These are phyloP conservation scores for Dyspetes luteomarginatus DNA, from an alignment of 2,888 invertebrate genomes.

Conservation along the genomic window DNA sequence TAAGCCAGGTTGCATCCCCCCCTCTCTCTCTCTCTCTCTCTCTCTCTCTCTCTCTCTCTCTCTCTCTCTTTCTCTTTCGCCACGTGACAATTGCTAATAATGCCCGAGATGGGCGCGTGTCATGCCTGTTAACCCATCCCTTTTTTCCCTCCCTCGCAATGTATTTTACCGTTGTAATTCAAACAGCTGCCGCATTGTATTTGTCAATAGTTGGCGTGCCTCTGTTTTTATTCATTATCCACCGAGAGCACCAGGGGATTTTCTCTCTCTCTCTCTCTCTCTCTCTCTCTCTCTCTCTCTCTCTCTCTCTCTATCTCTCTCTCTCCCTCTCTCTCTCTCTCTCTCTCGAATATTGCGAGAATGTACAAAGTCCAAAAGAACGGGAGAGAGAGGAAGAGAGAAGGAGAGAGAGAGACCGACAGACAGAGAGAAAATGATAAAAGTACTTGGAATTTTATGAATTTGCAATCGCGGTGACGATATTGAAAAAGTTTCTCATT, in stretches of 20 bases:
- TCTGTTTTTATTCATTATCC: too few relatives aligned
- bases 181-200: slow-evolving; percentile 40
- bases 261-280: neutral
- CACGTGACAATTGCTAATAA: slow-evolving; percentile 64
- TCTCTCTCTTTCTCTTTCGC: neutral
- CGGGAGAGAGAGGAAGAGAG: neutral
- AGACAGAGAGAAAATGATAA: neutral
- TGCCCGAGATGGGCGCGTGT: slow-evolving; percentile 46
- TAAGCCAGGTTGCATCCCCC: too few relatives aligned
- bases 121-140: slow-evolving; percentile 27
- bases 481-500: neutral
- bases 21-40: too few relatives aligned
- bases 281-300: too few relatives aligned
- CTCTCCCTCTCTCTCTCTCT: neutral
- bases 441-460: neutral
- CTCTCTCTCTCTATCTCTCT: too few relatives aligned
- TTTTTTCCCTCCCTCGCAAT: neutral
- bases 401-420: neutral
- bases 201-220: too few relatives aligned
- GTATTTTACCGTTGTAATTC: neutral
- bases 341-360: neutral
- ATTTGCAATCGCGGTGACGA: neutral
- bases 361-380: too few relatives aligned
- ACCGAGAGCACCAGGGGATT: neutral
- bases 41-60: too few relatives aligned